Percentiles rank a stretch among this genome's conserved stretches.
Evolutionary conservation across 2,797 vertebrate species (phyloP).

Genomic region (Sebastes taczanowskii): DNA sequence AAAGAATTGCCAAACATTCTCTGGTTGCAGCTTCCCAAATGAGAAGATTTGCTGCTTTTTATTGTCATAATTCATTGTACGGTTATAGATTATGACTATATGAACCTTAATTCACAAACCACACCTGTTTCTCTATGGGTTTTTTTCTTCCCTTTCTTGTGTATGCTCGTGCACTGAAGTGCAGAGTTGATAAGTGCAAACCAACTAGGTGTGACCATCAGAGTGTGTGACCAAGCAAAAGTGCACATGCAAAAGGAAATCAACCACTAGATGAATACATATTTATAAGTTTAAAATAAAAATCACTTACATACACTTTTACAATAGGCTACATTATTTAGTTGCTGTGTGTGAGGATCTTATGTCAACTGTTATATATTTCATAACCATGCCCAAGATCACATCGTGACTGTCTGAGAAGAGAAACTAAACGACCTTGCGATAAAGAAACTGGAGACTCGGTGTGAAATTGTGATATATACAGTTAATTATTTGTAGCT

Average conservation of each 20-base stretch:
- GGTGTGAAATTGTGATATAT: not conserved
- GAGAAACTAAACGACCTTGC: not conserved
- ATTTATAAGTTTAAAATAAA: not conserved
- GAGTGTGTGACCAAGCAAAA: not conserved
- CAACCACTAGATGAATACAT: not conserved
- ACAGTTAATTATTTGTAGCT: not conserved
- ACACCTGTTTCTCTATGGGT: not conserved
- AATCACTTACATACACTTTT: not conserved
- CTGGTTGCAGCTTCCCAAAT: too few relatives aligned
- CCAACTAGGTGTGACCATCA: conserved; percentile 5
- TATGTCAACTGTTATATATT: not conserved
- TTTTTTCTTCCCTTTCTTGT: not conserved
- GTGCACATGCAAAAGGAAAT: not conserved
- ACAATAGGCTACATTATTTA: not conserved
- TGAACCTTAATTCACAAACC: not conserved
- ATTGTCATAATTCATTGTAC: not conserved
- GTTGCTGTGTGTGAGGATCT: not conserved
- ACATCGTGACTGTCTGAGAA: not conserved
- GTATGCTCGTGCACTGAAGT: not conserved
- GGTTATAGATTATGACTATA: not conserved
- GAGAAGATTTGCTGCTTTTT: not conserved
- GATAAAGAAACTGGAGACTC: not conserved
- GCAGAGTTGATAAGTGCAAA: not conserved
- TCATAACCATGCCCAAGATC: not conserved
- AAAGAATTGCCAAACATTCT: not conserved